Evolutionary conservation across 2,888 invertebrate genomes (phyloP).

Genomic region (Eupithecia dodoneata): DNA sequence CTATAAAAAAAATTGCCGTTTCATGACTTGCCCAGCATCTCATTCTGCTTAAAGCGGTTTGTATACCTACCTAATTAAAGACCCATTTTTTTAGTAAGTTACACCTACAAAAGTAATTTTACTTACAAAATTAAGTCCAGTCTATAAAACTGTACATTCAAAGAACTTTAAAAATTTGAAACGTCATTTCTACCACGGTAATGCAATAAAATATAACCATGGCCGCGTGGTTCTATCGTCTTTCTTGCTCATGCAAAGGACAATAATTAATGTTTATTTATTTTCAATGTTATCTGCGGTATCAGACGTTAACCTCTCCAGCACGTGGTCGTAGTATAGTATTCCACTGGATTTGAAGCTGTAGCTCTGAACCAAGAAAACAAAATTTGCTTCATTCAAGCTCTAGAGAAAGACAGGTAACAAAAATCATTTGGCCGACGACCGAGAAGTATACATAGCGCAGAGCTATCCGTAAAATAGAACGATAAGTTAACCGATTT

Average conservation of each 20-base stretch:
- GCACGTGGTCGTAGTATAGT: slow-evolving; percentile 81
- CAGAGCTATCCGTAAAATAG: slow-evolving; percentile 84
- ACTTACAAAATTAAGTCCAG: background rate
- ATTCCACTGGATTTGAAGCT: slow-evolving; percentile 82
- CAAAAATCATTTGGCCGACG: slow-evolving; percentile 81
- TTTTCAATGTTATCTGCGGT: slow-evolving; percentile 75
- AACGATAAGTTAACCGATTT: slow-evolving; percentile 70
- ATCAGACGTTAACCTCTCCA: slow-evolving; percentile 80
- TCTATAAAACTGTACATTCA: background rate
- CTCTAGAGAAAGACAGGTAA: slow-evolving; percentile 84
- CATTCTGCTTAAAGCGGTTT: background rate
- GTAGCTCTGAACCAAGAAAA: slow-evolving; percentile 81
- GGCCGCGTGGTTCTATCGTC: slow-evolving; percentile 11
- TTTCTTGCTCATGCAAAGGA: slow-evolving; percentile 31
- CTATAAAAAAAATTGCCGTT: background rate
- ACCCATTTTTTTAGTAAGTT: background rate
- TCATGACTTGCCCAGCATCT: background rate
- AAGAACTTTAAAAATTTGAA: slow-evolving; percentile 1
- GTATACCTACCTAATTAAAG: background rate
- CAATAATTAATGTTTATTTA: slow-evolving; percentile 71
- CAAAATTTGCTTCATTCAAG: slow-evolving; percentile 81
- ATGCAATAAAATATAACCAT: no score
- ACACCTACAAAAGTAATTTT: background rate
- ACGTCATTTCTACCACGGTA: no score
- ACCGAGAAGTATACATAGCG: slow-evolving; percentile 84